phyloP scores from a whole-genome alignment of 2,888 invertebrate species.

The Synanthedon vespiformis region DNA sequence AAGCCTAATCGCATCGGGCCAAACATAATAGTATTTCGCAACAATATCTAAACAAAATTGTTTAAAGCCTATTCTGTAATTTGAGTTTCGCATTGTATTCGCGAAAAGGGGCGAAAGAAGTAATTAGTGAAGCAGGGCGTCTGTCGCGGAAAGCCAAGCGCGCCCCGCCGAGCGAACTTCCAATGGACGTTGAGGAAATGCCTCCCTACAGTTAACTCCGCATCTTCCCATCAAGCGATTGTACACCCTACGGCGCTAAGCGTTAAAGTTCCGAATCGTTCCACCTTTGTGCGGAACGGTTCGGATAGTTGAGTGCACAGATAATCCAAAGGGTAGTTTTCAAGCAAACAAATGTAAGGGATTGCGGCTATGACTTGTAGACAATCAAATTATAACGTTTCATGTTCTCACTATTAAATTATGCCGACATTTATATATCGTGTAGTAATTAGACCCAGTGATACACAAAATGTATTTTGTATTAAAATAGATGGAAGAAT shows the following conservation, averaged over 20 bases:
- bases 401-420: too few relatives aligned
- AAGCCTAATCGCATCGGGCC: too few relatives aligned
- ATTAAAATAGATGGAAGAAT: too few relatives aligned
- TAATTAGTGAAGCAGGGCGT: slow-evolving; percentile 60
- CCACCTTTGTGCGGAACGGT: slow-evolving; percentile 12
- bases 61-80: slow-evolving; percentile 33
- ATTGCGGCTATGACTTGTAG: slow-evolving; percentile 47
- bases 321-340: slow-evolving; percentile 45
- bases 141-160: slow-evolving; percentile 30
- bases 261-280: too few relatives aligned
- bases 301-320: slow-evolving; percentile 7
- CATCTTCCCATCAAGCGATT: slow-evolving; percentile 15
- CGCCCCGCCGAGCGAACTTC: slow-evolving; percentile 13
- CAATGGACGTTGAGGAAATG: slow-evolving; percentile 21
- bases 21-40: neutral
- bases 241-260: slow-evolving; percentile 13
- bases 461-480: too few relatives aligned
- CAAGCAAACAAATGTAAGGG: slow-evolving; percentile 51
- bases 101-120: slow-evolving; percentile 47
- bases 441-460: too few relatives aligned
- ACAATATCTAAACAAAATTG: slow-evolving; percentile 27
- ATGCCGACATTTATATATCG: too few relatives aligned
- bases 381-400: slow-evolving; percentile 35
- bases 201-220: slow-evolving; percentile 36
- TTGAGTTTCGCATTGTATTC: slow-evolving; percentile 30